Conservation (phyloP, 2,888 invertebrate genomes). For the Acanthococcus lagerstroemiae region DNA sequence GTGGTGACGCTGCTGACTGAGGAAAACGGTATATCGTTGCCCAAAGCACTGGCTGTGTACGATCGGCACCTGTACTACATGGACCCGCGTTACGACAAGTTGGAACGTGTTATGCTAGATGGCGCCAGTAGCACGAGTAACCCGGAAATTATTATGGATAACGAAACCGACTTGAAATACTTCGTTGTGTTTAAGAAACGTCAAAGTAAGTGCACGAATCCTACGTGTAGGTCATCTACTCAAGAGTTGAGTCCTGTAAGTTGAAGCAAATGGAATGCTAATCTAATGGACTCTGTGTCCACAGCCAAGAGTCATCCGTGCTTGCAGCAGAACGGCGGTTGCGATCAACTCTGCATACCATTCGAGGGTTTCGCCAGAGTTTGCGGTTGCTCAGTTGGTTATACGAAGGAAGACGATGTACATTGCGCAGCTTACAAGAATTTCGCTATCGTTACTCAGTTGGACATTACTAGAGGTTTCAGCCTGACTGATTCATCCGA, state of each 20-base stretch:
- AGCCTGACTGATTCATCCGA: conserved; percentile 74
- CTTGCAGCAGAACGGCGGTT: conserved; percentile 74
- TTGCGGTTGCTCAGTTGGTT: conserved; percentile 88
- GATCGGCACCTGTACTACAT: conserved; percentile 75
- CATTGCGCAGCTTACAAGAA: conserved; percentile 72
- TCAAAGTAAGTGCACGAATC: conserved; percentile 43
- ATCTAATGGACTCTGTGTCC: no score
- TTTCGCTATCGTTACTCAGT: conserved; percentile 84
- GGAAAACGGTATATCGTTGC: conserved; percentile 60
- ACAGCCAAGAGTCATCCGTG: conserved; percentile 71
- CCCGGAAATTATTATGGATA: conserved; percentile 63
- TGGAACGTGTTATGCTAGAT: conserved; percentile 72
- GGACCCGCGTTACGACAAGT: conserved; percentile 81
- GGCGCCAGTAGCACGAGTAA: conserved; percentile 71
- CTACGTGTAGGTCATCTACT: background rate
- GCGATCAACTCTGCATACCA: conserved; percentile 90
- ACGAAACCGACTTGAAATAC: conserved; percentile 77
- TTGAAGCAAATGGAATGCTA: background rate
- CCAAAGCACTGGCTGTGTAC: conserved; percentile 70
- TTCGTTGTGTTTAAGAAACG: conserved; percentile 81
- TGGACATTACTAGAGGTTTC: conserved; percentile 79
- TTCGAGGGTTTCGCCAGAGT: conserved; percentile 60
- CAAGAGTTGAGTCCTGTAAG: no score
- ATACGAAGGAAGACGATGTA: conserved; percentile 64
- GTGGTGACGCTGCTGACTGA: conserved; percentile 57